These are phyloP conservation scores for Phasianus colchicus DNA, from an alignment of 2,113 vertebrate genomes.

Conservation along the genomic window DNA sequence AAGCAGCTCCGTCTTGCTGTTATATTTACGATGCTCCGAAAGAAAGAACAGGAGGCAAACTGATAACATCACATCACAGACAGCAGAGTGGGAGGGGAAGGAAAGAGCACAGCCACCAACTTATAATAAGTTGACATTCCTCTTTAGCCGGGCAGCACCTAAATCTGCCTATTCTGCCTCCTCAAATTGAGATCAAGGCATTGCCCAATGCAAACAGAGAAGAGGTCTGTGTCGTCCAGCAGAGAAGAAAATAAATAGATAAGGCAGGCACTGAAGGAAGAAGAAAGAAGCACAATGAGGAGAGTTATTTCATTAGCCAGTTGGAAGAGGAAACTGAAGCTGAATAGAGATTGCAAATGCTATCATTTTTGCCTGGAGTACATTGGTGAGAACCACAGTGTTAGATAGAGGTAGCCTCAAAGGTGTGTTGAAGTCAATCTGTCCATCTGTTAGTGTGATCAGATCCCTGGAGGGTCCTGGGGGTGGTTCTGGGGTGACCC, in stretches of 20 bases:
- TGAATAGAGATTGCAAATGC: not conserved
- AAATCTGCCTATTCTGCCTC: not conserved
- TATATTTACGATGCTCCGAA: not conserved
- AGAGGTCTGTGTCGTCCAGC: not conserved
- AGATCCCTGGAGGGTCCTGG: rapidly evolving
- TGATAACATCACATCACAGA: not conserved
- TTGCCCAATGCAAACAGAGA: not conserved
- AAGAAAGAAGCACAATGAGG: not conserved
- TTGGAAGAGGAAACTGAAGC: not conserved
- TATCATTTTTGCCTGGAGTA: not conserved
- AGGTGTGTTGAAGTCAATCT: not conserved
- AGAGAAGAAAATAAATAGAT: not conserved
- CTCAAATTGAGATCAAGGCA: not conserved
- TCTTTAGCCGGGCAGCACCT: not conserved
- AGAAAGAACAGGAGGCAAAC: conserved; percentile 8
- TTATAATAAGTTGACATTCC: not conserved
- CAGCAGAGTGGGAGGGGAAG: not conserved
- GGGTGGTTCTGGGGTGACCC: not conserved
- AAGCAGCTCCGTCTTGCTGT: not conserved
- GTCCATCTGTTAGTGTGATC: not conserved
- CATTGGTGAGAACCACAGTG: not conserved
- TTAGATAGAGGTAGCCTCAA: not conserved
- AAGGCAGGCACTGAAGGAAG: rapidly evolving
- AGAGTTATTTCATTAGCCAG: not conserved
- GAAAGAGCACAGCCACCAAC: not conserved